phyloP scores from a whole-genome alignment of 2,113 vertebrate genomes.

The Albula glossodonta region DNA sequence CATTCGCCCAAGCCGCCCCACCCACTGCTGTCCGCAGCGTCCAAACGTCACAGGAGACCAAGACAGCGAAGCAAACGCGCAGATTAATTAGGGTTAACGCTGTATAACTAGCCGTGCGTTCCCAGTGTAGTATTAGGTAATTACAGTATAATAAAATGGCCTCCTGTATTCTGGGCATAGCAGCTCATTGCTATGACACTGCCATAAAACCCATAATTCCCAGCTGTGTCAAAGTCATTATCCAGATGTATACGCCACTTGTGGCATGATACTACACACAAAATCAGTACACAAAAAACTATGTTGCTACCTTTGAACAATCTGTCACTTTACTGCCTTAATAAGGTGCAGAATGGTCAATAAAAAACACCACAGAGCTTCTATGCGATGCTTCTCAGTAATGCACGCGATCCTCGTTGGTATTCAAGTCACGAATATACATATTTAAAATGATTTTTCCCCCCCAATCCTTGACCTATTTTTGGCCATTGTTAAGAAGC shows the following conservation, averaged over 20 bases:
- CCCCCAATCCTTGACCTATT: no score
- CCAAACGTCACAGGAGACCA: slow-evolving; percentile 1
- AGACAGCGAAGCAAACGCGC: background rate
- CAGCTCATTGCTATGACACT: background rate
- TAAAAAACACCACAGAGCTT: background rate
- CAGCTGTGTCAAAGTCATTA: background rate
- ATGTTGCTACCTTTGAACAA: background rate
- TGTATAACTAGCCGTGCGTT: background rate
- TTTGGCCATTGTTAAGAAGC: no score
- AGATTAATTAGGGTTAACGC: background rate
- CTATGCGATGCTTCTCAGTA: background rate
- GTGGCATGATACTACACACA: background rate
- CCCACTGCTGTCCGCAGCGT: slow-evolving; percentile 1
- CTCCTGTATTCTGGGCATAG: background rate
- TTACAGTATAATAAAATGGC: background rate
- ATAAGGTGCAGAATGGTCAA: background rate
- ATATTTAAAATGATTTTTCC: no score
- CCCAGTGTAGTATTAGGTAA: background rate
- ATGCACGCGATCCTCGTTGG: no score
- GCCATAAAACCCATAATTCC: background rate
- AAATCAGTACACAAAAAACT: background rate
- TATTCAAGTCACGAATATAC: no score
- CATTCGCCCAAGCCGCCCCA: slow-evolving; percentile 31
- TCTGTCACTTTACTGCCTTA: background rate
- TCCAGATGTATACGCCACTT: background rate